Conservation (phyloP, 2,888 invertebrate genomes). For the Ligdia adustata region DNA sequence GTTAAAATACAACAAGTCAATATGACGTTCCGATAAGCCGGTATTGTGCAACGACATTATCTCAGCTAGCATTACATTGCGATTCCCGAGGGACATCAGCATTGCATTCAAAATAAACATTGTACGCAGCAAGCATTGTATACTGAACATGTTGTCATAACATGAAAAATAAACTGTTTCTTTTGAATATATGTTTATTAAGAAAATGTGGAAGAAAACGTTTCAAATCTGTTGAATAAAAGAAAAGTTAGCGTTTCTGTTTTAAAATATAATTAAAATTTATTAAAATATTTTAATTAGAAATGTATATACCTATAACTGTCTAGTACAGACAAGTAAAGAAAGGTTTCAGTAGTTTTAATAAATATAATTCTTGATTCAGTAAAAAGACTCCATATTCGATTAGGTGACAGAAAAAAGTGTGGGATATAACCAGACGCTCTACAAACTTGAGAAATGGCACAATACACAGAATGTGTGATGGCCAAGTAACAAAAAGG, state of each 20-base stretch:
- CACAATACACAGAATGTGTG: too few species aligned
- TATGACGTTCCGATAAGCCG: not conserved
- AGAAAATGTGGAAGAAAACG: not conserved
- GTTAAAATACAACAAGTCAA: not conserved
- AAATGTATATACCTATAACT: too few species aligned
- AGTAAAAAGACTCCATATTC: too few species aligned
- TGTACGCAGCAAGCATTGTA: not conserved
- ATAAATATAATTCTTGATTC: too few species aligned
- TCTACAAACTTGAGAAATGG: too few species aligned
- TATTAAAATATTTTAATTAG: too few species aligned
- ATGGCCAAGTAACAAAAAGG: too few species aligned
- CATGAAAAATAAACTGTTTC: not conserved
- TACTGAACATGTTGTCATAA: not conserved
- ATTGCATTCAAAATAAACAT: conserved; percentile 17
- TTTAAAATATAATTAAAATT: too few species aligned
- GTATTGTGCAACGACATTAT: conserved; percentile 9
- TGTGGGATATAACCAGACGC: too few species aligned
- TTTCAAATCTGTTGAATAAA: not conserved
- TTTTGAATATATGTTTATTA: not conserved
- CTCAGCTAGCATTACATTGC: conserved; percentile 11
- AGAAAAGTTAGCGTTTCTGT: not conserved
- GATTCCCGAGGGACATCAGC: conserved; percentile 9
- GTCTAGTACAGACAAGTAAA: too few species aligned
- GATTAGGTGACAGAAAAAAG: too few species aligned
- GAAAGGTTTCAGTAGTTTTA: too few species aligned